Base-by-base conservation (phyloP, 1,140 invertebrate genomes). In the Rhyzopertha dominica region DNA sequence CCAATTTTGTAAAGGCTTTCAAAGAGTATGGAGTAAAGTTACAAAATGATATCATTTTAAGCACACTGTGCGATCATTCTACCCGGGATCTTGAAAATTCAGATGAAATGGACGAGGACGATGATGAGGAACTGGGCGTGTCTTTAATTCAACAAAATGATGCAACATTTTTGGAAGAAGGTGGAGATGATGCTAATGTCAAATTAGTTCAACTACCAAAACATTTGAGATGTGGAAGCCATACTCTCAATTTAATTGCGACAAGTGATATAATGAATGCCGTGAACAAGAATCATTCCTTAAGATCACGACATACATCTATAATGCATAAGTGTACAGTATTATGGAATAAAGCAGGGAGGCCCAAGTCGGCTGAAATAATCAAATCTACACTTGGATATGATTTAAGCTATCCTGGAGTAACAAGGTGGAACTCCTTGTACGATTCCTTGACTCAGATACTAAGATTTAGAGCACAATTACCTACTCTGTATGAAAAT, bases 381-480 rank as follows among this genome's bases (percentile, higher is more conserved):
- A 30, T 52, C 5, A 47, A 28, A 38, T 36, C 22, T 18, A n/a
- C 25, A 20, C 36, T 58, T 34, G 42, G 42, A 22, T 12, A 34
- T 24, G 20, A 36, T 8, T 13, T 58, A 9, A 34, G 31, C 20
- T 39, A 37, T 22, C 49, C 47, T 2, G 39, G 51, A 13, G 36
- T 48, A 20, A 58, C 53, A 5, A 43, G 53, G 13, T 56, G 50
- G 56, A 56, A 56, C 16, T 53, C 47, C 1, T 16, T 45, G 1
- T 49, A 51, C 41, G 53, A 58, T 40, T 16, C 47, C 8, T 12
- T 32, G 16, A 20, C 17, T 28, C 20, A 45, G 28, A 36, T 44
- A 36, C 28, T 45, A 3, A 22, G 7, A 9, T 37, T n/a, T 5
- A 39, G 13, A 39, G 43, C n/a, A n/a, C n/a, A n/a, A n/a, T n/a